Base-by-base conservation (phyloP, 1,140 invertebrate species). In the Hypsibius dujardini region DNA sequence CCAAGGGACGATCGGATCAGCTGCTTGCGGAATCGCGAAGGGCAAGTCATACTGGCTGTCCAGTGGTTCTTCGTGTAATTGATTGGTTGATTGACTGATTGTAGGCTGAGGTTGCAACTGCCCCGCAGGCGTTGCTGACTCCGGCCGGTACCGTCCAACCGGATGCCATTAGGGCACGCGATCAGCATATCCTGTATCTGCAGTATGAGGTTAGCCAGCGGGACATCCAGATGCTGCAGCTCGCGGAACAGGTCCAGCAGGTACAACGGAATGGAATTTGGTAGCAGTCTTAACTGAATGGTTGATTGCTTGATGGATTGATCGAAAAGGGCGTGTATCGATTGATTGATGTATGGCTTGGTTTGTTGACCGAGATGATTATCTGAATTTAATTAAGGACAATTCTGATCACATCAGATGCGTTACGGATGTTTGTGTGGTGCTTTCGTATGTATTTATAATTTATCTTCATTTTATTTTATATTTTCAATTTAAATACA, bases 181-280 rank as follows among this genome's bases (percentile, higher is more conserved):
- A 56, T 56, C 50, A 56, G 50, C 50, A 56, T n/a, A 56, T 56
- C n/a, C 50, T 56, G 7, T 56, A 56, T n/a, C 50, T 56, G 7
- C 50, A 56, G 50, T 56, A 56, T n/a, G 50, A 56, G n/a, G n/a
- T 56, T n/a, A n/a, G 50, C 7, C 50, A 56, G n/a, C 50, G 50
- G n/a, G 50, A 56, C 50, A 7, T 56, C n/a, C 50, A 56, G 50
- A 56, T 56, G n/a, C 50, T 7, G n/a, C 50, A 56, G 50, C n/a
- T 56, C 50, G 7, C 7, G 50, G 50, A 56, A n/a, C 50, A 56
- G n/a, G 7, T 56, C n/a, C 50, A 56, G n/a, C 50, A 56, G 50
- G 50, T 56, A 56, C 50, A 56, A 56, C n/a, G n/a, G n/a, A 56
- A 56, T 7, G 7, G 7, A 56, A 7, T 56, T n/a, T 56, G 7